Evolutionary conservation across 2,797 vertebrate species (phyloP).

Genomic region (Eulemur mongoz): DNA sequence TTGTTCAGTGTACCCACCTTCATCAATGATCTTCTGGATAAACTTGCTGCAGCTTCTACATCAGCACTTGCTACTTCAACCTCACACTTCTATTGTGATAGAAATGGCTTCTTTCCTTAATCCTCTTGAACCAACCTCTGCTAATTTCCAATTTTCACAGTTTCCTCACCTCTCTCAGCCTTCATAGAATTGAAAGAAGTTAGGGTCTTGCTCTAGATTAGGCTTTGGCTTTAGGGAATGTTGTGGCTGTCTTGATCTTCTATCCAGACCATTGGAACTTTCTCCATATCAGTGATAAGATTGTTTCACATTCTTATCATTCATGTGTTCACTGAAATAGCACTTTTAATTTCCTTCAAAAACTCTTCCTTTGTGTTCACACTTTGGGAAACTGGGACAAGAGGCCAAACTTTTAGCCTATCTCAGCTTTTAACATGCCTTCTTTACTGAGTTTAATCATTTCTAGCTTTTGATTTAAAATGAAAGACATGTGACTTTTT

Average conservation of each 20-base stretch:
- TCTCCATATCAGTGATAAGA: background rate
- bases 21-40: background rate
- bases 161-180: background rate
- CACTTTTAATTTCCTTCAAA: background rate
- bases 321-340: background rate
- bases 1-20: background rate
- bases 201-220: background rate
- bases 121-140: background rate
- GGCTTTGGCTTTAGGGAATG: background rate
- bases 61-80: background rate
- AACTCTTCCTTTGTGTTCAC: background rate
- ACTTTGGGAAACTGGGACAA: background rate
- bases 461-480: background rate
- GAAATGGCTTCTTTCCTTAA: background rate
- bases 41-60: background rate
- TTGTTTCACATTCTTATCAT: background rate
- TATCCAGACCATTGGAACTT: background rate
- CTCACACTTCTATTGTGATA: background rate
- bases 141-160: background rate
- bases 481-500: background rate
- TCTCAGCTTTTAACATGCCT: background rate
- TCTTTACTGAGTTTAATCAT: background rate
- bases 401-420: background rate
- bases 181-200: background rate
- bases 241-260: background rate